Evolutionary conservation across 2,888 invertebrate species (phyloP).

Genomic region (Ecdyonurus torrentis): DNA sequence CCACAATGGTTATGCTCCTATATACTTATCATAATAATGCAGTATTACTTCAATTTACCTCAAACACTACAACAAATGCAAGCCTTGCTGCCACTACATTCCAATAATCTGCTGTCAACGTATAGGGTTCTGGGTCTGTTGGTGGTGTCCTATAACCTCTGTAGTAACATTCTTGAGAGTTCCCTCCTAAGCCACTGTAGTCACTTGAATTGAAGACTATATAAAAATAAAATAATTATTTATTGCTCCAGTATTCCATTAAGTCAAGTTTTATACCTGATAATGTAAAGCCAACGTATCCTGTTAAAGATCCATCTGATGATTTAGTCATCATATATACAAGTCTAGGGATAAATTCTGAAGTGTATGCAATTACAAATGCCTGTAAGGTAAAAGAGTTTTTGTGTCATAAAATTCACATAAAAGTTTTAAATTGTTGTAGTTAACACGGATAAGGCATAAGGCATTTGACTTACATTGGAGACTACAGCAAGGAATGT

Average conservation of each 20-base stretch:
- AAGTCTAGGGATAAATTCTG: slow-evolving; percentile 9
- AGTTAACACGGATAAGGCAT: too few species aligned
- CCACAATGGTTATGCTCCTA: too few species aligned
- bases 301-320: background rate
- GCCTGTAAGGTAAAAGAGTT: too few species aligned
- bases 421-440: too few species aligned
- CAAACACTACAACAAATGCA: slow-evolving; percentile 7
- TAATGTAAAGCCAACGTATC: slow-evolving; percentile 9
- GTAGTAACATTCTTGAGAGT: slow-evolving; percentile 8
- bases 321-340: slow-evolving; percentile 5
- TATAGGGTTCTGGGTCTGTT: slow-evolving; percentile 2
- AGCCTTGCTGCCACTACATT: slow-evolving; percentile 5
- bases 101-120: slow-evolving; percentile 6
- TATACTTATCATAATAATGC: too few species aligned
- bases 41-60: slow-evolving; percentile 7
- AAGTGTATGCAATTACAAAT: slow-evolving; percentile 9
- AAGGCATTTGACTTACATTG: slow-evolving; percentile 7
- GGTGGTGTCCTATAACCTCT: slow-evolving; percentile 7
- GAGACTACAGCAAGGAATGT: slow-evolving; percentile 11
- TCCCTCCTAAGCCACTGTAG: too few species aligned
- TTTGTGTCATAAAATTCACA: too few species aligned
- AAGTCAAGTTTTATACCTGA: slow-evolving; percentile 7
- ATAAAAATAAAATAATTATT: background rate
- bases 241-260: background rate
- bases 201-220: slow-evolving; percentile 1